Percentiles rank a stretch among this genome's conserved stretches.
phyloP scores from a whole-genome alignment of 2,113 vertebrate genomes.

The Alectura lathami region DNA sequence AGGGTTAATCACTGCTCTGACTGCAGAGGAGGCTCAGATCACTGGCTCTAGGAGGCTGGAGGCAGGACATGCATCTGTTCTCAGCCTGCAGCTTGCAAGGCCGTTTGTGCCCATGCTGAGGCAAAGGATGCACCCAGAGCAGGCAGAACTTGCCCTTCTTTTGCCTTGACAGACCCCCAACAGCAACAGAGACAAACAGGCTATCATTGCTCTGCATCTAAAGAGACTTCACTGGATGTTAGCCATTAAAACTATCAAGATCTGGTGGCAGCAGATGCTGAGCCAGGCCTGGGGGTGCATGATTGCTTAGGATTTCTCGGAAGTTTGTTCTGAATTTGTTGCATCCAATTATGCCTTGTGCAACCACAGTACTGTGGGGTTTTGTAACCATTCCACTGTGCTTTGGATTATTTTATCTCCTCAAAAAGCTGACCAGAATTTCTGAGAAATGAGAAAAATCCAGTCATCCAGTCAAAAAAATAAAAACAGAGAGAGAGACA shows the following conservation, averaged over 20 bases:
- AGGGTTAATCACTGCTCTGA: background rate
- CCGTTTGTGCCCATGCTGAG: background rate
- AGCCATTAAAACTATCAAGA: background rate
- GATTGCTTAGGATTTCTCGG: background rate
- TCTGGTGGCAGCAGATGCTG: background rate
- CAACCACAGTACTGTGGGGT: background rate
- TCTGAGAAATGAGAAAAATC: slow-evolving; percentile 62
- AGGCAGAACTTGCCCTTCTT: background rate
- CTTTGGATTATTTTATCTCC: slow-evolving; percentile 28
- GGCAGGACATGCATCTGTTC: background rate
- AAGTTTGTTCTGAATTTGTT: slow-evolving; percentile 36
- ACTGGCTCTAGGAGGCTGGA: background rate
- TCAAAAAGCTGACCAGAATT: slow-evolving; percentile 28
- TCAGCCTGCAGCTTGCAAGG: background rate
- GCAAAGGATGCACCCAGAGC: background rate
- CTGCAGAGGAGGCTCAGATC: too few species aligned
- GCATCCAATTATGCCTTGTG: background rate
- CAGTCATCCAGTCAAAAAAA: slow-evolving; percentile 40
- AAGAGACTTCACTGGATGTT: background rate
- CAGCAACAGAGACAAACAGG: background rate
- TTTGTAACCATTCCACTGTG: slow-evolving; percentile 7
- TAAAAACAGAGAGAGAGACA: background rate
- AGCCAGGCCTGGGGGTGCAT: background rate
- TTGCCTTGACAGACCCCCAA: background rate
- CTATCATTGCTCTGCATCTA: background rate